Conservation (phyloP, 2,888 invertebrate species). For the Nephrocerus scutellatus region DNA sequence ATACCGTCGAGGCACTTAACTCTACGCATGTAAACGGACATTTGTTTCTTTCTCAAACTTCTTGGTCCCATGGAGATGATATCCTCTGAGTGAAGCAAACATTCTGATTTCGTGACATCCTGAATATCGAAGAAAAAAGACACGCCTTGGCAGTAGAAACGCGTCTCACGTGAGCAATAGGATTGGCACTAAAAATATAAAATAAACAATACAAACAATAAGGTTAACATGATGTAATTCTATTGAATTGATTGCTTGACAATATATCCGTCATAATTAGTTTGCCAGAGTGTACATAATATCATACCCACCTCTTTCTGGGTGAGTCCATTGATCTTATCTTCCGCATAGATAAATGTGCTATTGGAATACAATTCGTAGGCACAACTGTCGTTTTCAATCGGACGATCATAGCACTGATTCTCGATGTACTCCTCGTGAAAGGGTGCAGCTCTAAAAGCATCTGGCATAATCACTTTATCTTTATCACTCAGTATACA, state of each 20-base stretch:
- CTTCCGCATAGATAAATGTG: conserved; percentile 56
- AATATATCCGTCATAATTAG: neutral
- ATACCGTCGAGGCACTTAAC: conserved; percentile 79
- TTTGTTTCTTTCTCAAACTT: conserved; percentile 53
- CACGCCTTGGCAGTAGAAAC: conserved; percentile 68
- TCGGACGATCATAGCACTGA: conserved; percentile 61
- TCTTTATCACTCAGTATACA: conserved; percentile 69
- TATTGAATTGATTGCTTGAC: conserved; percentile 2
- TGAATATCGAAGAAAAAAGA: conserved; percentile 47
- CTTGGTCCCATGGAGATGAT: conserved; percentile 71
- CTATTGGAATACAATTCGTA: conserved; percentile 70
- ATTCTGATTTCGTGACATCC: conserved; percentile 44
- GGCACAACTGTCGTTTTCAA: conserved; percentile 58
- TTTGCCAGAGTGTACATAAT: neutral
- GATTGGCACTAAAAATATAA: conserved; percentile 50
- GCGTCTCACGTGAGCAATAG: conserved; percentile 57
- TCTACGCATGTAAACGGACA: conserved; percentile 68
- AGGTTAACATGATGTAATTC: conserved; percentile 3
- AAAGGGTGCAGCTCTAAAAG: conserved; percentile 67
- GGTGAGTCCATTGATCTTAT: conserved; percentile 40
- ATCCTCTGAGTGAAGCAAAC: conserved; percentile 75
- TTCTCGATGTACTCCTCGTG: conserved; percentile 79
- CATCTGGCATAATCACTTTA: conserved; percentile 67
- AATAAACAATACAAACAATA: neutral
- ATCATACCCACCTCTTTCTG: conserved; percentile 42